phyloP scores from a whole-genome alignment of 2,797 vertebrate genomes.

The Parauchenoglanis ngamensis region DNA sequence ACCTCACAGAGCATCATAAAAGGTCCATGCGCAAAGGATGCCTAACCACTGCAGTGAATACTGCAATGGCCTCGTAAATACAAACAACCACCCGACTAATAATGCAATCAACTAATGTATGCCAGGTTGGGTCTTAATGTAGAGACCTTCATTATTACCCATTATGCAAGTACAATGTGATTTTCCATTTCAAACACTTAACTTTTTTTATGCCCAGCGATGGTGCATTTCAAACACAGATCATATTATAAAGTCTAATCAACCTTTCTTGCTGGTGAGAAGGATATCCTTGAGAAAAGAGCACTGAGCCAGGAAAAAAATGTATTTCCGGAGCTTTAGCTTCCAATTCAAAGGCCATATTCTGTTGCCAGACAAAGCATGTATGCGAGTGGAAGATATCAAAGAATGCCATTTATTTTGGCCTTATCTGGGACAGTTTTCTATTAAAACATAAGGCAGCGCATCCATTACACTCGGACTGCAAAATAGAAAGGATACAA shows the following conservation, averaged over 20 bases:
- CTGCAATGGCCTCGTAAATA: constrained; percentile 32
- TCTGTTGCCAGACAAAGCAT: constrained; percentile 60
- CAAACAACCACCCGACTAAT: constrained; percentile 37
- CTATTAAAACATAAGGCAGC: constrained; percentile 49
- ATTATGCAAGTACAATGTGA: constrained; percentile 50
- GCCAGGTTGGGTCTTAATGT: constrained; percentile 48
- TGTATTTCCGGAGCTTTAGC: constrained; percentile 58
- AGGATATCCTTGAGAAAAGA: constrained; percentile 38
- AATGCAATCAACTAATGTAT: constrained; percentile 44
- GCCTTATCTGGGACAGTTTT: constrained; percentile 68
- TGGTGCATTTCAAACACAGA: constrained; percentile 47
- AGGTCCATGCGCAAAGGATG: constrained; percentile 3
- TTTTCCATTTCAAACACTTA: constrained; percentile 56
- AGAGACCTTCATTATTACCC: constrained; percentile 50
- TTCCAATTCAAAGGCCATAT: constrained; percentile 63
- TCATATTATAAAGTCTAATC: constrained; percentile 57
- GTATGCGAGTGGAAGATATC: constrained; percentile 62
- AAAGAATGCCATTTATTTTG: constrained; percentile 69
- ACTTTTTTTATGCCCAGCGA: constrained; percentile 38
- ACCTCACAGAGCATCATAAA: constrained; percentile 12
- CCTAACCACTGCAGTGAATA: constrained; percentile 32
- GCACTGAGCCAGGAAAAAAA: constrained; percentile 41
- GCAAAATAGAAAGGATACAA: constrained; percentile 60
- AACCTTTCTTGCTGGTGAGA: constrained; percentile 47
- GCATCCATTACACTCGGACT: constrained; percentile 37